phyloP scores from a whole-genome alignment of 2,888 invertebrate genomes.

The Athrips mouffetella region DNA sequence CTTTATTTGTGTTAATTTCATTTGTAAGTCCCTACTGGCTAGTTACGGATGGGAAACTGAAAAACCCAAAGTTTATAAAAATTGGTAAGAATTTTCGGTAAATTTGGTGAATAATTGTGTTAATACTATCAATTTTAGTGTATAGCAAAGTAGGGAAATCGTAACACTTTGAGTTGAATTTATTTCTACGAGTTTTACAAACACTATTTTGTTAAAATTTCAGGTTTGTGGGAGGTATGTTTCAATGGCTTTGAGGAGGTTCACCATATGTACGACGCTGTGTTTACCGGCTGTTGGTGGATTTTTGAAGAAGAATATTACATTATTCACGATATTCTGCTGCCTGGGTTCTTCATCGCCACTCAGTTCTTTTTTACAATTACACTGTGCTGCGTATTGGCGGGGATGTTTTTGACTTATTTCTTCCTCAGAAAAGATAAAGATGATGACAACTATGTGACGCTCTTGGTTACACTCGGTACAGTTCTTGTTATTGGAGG shows the following conservation, averaged over 20 bases:
- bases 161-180: too few relatives aligned
- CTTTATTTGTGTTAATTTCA: slow-evolving; percentile 85
- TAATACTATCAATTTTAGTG: not conserved
- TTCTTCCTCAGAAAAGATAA: slow-evolving; percentile 86
- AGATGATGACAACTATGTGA: slow-evolving; percentile 86
- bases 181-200: not conserved
- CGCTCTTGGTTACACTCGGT: slow-evolving; percentile 86
- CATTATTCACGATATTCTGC: slow-evolving; percentile 92
- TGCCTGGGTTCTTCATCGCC: slow-evolving; percentile 94
- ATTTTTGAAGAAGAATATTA: slow-evolving; percentile 98
- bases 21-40: slow-evolving; percentile 94
- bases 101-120: too few relatives aligned
- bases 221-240: slow-evolving; percentile 97
- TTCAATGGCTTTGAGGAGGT: slow-evolving; percentile 92
- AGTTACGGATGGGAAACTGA: slow-evolving; percentile 86
- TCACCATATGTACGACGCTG: slow-evolving; percentile 89
- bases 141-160: too few relatives aligned
- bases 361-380: slow-evolving; percentile 97
- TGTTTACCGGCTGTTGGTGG: slow-evolving; percentile 96
- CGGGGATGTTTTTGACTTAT: slow-evolving; percentile 85
- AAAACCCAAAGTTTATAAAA: slow-evolving; percentile 87
- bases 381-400: slow-evolving; percentile 87
- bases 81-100: slow-evolving; percentile 80
- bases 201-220: slow-evolving; percentile 28
- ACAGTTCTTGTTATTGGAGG: slow-evolving; percentile 84